Percentiles rank a stretch among this genome's conserved stretches.
These are phyloP conservation scores for Coranthus polyacanthus DNA, from an alignment of 2,797 vertebrate species.

Conservation along the genomic window DNA sequence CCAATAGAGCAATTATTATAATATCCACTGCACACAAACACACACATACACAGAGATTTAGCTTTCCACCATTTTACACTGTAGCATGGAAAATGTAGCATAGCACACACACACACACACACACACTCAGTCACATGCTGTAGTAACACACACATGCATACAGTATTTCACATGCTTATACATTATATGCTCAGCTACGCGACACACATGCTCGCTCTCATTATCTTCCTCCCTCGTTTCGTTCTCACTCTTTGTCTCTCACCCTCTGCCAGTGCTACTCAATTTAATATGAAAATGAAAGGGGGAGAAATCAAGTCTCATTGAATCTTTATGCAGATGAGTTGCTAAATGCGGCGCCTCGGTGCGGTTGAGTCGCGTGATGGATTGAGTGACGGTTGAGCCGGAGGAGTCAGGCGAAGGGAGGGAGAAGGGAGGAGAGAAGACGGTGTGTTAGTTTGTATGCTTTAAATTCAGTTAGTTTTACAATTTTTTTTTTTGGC, in stretches of 20 bases:
- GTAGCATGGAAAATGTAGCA: constrained; percentile 48
- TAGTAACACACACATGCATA: constrained; percentile 19
- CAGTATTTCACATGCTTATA: constrained; percentile 46
- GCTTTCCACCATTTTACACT: constrained; percentile 42
- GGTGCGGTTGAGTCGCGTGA: background rate
- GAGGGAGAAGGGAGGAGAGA: background rate
- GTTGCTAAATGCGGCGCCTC: constrained; percentile 40
- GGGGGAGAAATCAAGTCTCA: constrained; percentile 43
- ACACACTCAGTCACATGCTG: constrained; percentile 14
- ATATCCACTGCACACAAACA: constrained; percentile 32
- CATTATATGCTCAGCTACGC: constrained; percentile 4
- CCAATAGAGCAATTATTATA: constrained; percentile 59
- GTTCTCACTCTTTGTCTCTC: background rate
- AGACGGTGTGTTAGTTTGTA: background rate
- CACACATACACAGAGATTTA: constrained; percentile 25
- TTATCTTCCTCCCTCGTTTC: constrained; percentile 5
- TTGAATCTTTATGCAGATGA: constrained; percentile 61
- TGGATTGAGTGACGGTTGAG: constrained; percentile 15
- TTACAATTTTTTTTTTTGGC: too few species aligned
- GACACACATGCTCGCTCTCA: background rate
- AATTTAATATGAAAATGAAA: constrained; percentile 44
- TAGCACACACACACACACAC: constrained; percentile 10
- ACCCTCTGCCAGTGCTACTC: constrained; percentile 5
- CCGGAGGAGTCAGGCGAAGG: background rate
- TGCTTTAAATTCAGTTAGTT: too few species aligned